Conservation (phyloP, 2,113 vertebrate species). For the Parus major region DNA sequence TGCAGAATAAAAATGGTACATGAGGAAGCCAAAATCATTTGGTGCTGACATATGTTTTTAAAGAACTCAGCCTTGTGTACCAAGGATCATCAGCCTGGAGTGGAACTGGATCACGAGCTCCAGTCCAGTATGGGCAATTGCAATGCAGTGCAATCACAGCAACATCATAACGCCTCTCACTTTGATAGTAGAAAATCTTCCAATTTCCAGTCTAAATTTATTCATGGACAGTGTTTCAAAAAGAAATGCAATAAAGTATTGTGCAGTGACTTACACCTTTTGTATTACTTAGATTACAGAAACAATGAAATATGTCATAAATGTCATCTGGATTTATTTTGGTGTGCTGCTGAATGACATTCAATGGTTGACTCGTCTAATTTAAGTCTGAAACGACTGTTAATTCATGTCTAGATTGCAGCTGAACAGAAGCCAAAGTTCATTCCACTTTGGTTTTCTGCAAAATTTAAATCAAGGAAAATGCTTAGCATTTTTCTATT, state of each 20-base stretch:
- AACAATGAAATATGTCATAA: constrained; percentile 60
- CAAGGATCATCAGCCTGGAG: neutral
- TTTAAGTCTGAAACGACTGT: constrained; percentile 25
- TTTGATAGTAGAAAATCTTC: neutral
- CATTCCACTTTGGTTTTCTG: constrained; percentile 14
- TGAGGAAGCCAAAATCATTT: neutral
- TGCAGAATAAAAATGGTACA: neutral
- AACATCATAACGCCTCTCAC: neutral
- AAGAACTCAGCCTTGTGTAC: neutral
- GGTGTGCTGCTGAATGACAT: constrained; percentile 37
- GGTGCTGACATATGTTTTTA: neutral
- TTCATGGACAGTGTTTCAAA: constrained; percentile 25
- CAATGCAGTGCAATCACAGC: neutral
- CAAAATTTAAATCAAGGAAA: constrained; percentile 38
- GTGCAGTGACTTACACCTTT: constrained; percentile 42
- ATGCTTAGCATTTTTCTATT: constrained; percentile 5
- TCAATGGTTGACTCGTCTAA: constrained; percentile 50
- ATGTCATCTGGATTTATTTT: constrained; percentile 47
- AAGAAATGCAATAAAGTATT: constrained; percentile 43
- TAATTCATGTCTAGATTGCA: constrained; percentile 58
- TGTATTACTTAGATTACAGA: constrained; percentile 47
- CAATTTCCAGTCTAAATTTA: constrained; percentile 38
- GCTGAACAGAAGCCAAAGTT: constrained; percentile 63
- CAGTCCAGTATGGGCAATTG: neutral
- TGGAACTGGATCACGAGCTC: neutral